phyloP scores from a whole-genome alignment of 1,140 invertebrate genomes.

The Proales similis region DNA sequence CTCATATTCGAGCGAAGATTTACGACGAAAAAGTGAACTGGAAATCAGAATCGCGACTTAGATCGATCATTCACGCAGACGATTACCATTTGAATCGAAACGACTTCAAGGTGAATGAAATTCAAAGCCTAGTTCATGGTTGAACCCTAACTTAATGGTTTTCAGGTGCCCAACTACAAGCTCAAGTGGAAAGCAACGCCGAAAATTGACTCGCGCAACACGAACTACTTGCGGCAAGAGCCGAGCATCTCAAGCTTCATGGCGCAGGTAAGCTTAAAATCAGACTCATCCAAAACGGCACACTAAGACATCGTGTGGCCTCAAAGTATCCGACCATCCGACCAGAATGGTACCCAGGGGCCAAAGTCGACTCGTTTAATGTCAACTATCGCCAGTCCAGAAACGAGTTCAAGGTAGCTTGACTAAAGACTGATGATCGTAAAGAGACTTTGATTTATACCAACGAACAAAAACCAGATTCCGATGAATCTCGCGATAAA shows the following conservation, averaged over 20 bases:
- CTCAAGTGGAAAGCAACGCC: neutral
- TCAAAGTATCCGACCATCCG: too few relatives aligned
- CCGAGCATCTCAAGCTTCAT: too few relatives aligned
- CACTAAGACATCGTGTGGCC: too few relatives aligned
- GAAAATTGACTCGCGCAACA: neutral
- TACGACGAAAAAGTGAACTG: slow-evolving; percentile 34
- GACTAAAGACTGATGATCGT: neutral
- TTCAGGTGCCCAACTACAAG: neutral
- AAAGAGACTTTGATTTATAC: too few relatives aligned
- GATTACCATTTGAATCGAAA: neutral
- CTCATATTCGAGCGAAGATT: neutral
- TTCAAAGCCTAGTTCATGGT: too few relatives aligned
- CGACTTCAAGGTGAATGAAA: neutral
- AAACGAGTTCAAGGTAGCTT: neutral
- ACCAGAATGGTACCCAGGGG: slow-evolving; percentile 1
- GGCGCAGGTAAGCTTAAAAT: too few relatives aligned
- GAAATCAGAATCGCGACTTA: slow-evolving; percentile 35
- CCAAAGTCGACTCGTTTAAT: slow-evolving; percentile 25
- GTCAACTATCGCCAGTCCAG: slow-evolving; percentile 30
- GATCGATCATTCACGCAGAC: neutral
- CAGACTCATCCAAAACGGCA: too few relatives aligned
- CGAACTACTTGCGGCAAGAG: neutral
- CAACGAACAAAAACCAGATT: too few relatives aligned
- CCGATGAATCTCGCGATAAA: too few relatives aligned
- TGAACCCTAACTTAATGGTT: too few relatives aligned